Conservation (phyloP, 2,888 invertebrate genomes). For the Pterostichus madidus region DNA sequence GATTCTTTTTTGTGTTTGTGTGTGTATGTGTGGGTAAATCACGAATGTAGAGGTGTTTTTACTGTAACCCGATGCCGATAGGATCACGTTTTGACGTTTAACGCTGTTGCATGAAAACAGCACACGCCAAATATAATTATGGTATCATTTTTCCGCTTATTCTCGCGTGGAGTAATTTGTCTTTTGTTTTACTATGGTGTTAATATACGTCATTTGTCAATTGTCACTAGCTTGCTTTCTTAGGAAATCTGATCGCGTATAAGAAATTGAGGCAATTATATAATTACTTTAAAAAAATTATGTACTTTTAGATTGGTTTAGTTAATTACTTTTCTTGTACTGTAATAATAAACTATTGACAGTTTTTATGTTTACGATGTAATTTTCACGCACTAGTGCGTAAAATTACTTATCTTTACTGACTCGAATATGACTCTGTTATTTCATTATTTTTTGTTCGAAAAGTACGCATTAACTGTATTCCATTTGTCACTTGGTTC, state of each 20-base stretch:
- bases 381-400: no score
- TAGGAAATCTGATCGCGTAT: neutral
- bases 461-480: no score
- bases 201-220: constrained; percentile 6
- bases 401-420: no score
- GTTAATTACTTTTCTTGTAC: no score
- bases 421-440: no score
- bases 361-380: no score
- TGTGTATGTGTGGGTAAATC: constrained; percentile 6
- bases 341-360: no score
- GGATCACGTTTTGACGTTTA: constrained; percentile 9
- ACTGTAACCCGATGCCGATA: constrained; percentile 8
- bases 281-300: neutral
- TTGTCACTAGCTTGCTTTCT: constrained; percentile 1
- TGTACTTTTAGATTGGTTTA: no score
- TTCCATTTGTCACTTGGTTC: no score
- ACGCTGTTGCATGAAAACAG: constrained; percentile 9
- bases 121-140: neutral
- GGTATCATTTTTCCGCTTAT: neutral
- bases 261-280: neutral
- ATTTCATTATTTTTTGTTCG: no score
- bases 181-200: neutral
- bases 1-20: constrained; percentile 17
- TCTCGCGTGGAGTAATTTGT: constrained; percentile 3
- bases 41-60: constrained; percentile 20